These are phyloP conservation scores for Rhabdomys pumilio DNA, from an alignment of 2,797 vertebrate species.

Conservation along the genomic window DNA sequence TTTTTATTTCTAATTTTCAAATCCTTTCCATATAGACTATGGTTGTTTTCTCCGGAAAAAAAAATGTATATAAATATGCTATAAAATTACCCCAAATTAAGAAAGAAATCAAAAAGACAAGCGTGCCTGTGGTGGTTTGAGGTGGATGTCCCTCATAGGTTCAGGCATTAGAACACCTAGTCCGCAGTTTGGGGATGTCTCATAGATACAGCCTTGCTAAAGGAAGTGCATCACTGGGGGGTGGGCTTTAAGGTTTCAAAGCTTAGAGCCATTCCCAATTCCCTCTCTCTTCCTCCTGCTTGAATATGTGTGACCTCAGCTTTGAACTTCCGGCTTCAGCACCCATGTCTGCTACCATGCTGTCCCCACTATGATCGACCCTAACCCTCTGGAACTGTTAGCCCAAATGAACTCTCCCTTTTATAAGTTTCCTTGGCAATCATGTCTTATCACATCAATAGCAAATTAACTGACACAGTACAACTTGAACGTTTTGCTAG, in stretches of 20 bases:
- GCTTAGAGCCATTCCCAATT: not conserved
- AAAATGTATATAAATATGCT: not conserved
- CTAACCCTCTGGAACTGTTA: not conserved
- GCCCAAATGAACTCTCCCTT: not conserved
- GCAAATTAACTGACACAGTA: not conserved
- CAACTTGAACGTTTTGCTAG: not conserved
- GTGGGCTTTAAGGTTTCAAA: not conserved
- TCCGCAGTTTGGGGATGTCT: no score
- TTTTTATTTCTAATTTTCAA: not conserved
- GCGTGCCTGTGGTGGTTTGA: not conserved
- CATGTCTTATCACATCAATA: not conserved
- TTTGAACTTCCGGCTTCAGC: not conserved
- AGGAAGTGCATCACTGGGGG: not conserved
- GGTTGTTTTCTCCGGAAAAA: conserved; percentile 25
- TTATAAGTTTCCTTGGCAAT: not conserved
- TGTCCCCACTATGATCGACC: not conserved
- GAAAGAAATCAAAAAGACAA: not conserved
- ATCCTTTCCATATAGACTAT: not conserved
- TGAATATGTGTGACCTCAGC: not conserved
- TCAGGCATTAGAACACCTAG: not conserved
- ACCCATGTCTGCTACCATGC: not conserved
- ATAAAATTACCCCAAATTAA: not conserved
- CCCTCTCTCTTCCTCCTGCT: not conserved
- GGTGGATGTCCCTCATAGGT: not conserved
- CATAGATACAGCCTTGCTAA: not conserved